Evolutionary conservation across 2,113 vertebrate genomes (phyloP).

Genomic region (Puffinus mauretanicus): DNA sequence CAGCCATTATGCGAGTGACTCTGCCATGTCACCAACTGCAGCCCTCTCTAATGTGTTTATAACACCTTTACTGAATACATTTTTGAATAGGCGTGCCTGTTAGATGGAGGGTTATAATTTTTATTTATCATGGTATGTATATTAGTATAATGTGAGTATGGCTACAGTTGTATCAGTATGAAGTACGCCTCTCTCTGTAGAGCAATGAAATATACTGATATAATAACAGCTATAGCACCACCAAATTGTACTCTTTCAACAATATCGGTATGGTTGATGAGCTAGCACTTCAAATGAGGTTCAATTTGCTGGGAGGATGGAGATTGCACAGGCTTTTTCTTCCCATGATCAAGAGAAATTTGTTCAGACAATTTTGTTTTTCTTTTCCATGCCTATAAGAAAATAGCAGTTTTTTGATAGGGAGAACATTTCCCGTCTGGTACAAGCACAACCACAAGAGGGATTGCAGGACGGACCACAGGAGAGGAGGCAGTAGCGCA

Average conservation of each 20-base stretch:
- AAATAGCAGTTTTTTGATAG: neutral
- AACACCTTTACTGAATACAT: neutral
- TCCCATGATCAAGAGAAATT: neutral
- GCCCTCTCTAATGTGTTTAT: neutral
- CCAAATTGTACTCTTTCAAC: neutral
- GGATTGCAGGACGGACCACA: fast-evolving
- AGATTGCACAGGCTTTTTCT: neutral
- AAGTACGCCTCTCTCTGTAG: neutral
- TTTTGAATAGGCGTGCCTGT: neutral
- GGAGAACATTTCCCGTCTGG: fast-evolving
- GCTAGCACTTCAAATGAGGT: neutral
- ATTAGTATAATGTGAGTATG: neutral
- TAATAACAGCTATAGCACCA: neutral
- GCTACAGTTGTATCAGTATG: neutral
- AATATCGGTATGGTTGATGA: neutral
- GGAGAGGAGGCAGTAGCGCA: neutral
- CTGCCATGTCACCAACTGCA: neutral
- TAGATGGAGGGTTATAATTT: neutral
- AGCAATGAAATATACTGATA: neutral
- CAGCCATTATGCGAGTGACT: neutral
- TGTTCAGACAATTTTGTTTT: neutral
- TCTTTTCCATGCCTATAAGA: neutral
- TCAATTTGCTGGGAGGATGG: neutral
- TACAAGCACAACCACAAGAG: fast-evolving
- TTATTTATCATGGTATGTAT: neutral